Evolutionary conservation across 2,888 invertebrate species (phyloP).

Genomic region (Thelaira solivaga): DNA sequence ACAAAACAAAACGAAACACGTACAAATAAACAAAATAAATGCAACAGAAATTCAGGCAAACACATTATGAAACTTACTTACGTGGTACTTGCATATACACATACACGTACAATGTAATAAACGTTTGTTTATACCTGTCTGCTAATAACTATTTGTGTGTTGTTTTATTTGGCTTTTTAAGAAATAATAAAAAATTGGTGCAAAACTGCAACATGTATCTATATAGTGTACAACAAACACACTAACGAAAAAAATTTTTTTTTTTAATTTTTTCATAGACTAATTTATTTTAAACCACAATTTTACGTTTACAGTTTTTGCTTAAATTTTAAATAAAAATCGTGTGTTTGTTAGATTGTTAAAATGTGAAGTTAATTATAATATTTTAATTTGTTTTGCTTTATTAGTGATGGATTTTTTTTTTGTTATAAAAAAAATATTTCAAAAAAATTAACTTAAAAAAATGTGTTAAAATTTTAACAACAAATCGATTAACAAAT

Average conservation of each 20-base stretch:
- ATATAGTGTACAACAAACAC: too few relatives aligned
- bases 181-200: constrained; percentile 32
- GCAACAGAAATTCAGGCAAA: background rate
- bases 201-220: too few relatives aligned
- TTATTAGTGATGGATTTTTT: too few relatives aligned
- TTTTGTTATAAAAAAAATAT: background rate
- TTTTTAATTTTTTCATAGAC: too few relatives aligned
- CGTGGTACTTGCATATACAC: too few relatives aligned
- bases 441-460: background rate
- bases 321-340: background rate
- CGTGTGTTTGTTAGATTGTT: background rate
- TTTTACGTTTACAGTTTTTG: background rate
- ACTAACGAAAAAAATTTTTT: too few relatives aligned
- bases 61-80: background rate
- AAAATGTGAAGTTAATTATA: background rate
- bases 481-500: too few relatives aligned
- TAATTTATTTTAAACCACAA: background rate
- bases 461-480: background rate
- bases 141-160: background rate
- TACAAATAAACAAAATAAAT: background rate
- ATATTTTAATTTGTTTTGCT: background rate
- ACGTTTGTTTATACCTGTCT: background rate
- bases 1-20: background rate
- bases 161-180: background rate
- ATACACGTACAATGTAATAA: too few relatives aligned